Evolutionary conservation across 2,797 vertebrate genomes (phyloP).

Genomic region (Limosa lapponica): DNA sequence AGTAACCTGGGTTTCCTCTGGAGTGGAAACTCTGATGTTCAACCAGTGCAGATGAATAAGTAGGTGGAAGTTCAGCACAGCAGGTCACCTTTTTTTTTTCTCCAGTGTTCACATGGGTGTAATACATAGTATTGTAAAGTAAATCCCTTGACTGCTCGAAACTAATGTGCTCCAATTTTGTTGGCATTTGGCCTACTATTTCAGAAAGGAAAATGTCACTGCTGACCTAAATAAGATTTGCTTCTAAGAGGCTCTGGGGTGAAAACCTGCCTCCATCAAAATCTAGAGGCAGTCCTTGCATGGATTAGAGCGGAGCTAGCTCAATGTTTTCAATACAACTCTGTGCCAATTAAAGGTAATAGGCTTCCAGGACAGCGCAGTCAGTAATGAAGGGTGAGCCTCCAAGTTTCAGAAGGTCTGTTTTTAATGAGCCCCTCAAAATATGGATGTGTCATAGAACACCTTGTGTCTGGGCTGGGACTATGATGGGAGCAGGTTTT

Average conservation of each 20-base stretch:
- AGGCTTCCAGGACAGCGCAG: not conserved
- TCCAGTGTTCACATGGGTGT: not conserved
- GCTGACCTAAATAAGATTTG: not conserved
- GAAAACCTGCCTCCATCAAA: not conserved
- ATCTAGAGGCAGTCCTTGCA: not conserved
- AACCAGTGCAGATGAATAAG: not conserved
- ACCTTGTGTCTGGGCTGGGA: not conserved
- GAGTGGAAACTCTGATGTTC: not conserved
- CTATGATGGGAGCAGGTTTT: not conserved
- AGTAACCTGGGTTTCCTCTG: not conserved
- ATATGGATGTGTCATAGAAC: not conserved
- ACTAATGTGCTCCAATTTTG: not conserved
- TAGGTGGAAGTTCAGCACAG: not conserved
- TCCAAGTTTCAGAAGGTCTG: not conserved
- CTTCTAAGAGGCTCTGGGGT: not conserved
- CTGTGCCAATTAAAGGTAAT: not conserved
- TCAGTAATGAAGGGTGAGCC: not conserved
- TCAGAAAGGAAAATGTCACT: not conserved
- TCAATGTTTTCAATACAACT: not conserved
- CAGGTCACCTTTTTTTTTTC: not conserved
- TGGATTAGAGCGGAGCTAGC: not conserved
- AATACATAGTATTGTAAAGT: not conserved
- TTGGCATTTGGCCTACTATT: not conserved
- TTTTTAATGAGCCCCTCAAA: not conserved
- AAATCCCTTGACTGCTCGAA: not conserved